Evolutionary conservation across 2,113 vertebrate species (phyloP), one percentile per base, ranked within the genome.

Genomic region (Cebus imitator): DNA sequence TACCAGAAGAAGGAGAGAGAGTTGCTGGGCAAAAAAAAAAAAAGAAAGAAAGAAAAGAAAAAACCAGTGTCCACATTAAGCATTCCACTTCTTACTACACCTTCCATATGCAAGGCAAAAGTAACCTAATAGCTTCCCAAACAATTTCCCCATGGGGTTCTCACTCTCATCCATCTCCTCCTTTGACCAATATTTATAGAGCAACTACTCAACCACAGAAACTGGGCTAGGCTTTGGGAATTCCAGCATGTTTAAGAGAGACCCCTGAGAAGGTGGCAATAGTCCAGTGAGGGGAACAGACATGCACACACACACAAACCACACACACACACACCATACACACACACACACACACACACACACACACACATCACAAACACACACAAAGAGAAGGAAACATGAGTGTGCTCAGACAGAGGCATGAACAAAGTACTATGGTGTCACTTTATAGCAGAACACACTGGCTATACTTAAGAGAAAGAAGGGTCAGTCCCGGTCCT

Each of bases 1-100:
- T 94, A 72, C 68, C 95, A 86, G 94, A 92, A 85, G 95, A 91
- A 93, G 83, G 17, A 87, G 48, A 90, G 48, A 95, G 27, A 52
- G 64, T 75, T 55, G 73, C 21, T 78, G 40, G 83, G 50, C 68
- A 76, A 68, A 61, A 68, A 21, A 57, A 82, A 40, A 40, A 40
- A 40, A 40, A 40, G 37, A 40, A 40, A 37, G 37, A 68, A 20
- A 70, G 72, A 61, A 68, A 21, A 57, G 72, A 80, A n/a, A 25
- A 9, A 45, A 58, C 40, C 82, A 4, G 48, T 14, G 25, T 55
- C 52, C 70, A 48, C 52, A 48, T 32, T 20, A 20, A 64, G n/a
- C 52, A 0, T 11, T 73, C 58, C 50, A 21, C 58, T 35, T 6
- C 91, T 93, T 43, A 48, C 70, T 48, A 5, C 8, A 50, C 64